Evolutionary conservation across 2,797 vertebrate species (phyloP), one percentile per base, ranked within the genome.

Genomic region (Pseudomugil tenellus): DNA sequence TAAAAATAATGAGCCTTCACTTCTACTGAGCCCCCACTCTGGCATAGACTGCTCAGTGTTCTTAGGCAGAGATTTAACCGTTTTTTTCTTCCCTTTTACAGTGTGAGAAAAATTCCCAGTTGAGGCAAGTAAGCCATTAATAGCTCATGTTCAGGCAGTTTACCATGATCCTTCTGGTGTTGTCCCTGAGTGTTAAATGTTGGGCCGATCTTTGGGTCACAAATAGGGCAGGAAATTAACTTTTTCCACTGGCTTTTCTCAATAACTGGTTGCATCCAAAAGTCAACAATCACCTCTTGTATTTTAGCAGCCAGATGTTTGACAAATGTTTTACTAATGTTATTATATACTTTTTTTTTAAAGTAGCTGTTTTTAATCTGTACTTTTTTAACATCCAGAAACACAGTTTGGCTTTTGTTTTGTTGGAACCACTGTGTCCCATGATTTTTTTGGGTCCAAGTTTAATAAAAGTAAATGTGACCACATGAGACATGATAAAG

Each of bases 1-100:
- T 89, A 90, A 89, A 90, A 89, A 90, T 90, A 92, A 92, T 80
- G 84, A 90, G 86, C 87, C 84, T 76, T 72, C 79, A 80, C 83
- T 73, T 87, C 83, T 63, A 70, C 68, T 58, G 65, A 65, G 84
- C 67, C 59, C 84, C 71, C 76, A 70, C 72, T 74, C 69, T 73
- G 67, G 67, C 65, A 86, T 77, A 85, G 66, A 74, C 70, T 41
- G 57, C 70, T 82, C 85, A 77, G 78, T 88, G 85, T 84, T 68
- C 64, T 63, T 56, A 63, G 61, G 72, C 79, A 65, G 70, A 58
- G 73, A 52, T 84, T 87, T 82, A 79, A 84, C 74, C 58, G 73
- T 67, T 78, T 85, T 35, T 11, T 35, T 35, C 12, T 35, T 11
- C 12, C 6, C 73, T 84, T 90, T 90, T 85, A 90, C 85, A 86